Evolutionary conservation across 2,113 vertebrate species (phyloP), one percentile per base, ranked within the genome.

Genomic region (Dascyllus trimaculatus): DNA sequence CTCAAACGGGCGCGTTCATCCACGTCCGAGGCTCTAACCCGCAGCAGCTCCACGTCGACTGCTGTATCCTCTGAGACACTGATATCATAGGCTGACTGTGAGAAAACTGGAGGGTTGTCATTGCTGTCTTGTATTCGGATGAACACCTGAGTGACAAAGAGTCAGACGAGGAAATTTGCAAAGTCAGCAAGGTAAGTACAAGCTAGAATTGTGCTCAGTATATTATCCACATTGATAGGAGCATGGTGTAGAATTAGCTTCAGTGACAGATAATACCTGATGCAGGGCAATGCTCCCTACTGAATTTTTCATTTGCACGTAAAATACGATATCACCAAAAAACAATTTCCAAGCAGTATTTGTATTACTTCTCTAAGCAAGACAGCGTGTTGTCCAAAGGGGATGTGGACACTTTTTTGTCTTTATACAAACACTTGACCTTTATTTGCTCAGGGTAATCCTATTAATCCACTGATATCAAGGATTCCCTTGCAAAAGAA

Each of bases 21-120:
- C 86, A 92, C 78, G 85, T 99, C 98, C 5, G 95, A 95, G 29
- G 98, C 97, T 82, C 95, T 92, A 1, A 98, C 91, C 8, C 95
- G 96, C 70, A 98, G 71, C 18, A 99, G 94, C 92, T 99, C 97
- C 1, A 95, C 96, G 71, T 98, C 96, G 0, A 96, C 95, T 1
- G 95, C 95, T 15, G 95, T 91, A 11, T 98, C 97, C 85, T 99
- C 98, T 0, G 96, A 98, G 69, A 99, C 92, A 0, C 94, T 96
- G 81, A 98, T 94, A 2, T 97, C 96, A 0, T 99, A 98, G 66
- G 89, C 92, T 0, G 95, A 91, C 74, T 98, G 96, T 54, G 97
- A 97, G 93, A 99, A 99, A 66, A 96, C 94, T 0, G 98, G 98
- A 48, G 96, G 94, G n/a, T 99, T 99, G 94, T 99, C 98, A 40